Conservation (phyloP, 2,113 vertebrate species). For the Dromaius novaehollandiae region DNA sequence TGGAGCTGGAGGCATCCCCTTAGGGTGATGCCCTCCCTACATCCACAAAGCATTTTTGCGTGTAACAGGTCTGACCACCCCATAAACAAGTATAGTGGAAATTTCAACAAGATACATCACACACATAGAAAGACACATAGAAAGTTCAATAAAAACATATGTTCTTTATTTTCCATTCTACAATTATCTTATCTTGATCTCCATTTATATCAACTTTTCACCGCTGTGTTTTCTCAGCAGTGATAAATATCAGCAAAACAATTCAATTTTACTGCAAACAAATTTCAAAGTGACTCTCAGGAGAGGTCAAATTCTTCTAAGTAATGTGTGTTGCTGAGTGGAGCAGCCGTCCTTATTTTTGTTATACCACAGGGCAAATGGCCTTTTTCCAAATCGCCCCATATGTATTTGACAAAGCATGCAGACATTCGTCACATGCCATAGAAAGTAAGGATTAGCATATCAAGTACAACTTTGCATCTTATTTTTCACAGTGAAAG, state of each 20-base stretch:
- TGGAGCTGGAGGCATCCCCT: neutral
- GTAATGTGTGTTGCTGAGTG: neutral
- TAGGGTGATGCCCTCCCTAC: neutral
- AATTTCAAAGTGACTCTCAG: neutral
- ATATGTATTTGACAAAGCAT: neutral
- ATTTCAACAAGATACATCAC: neutral
- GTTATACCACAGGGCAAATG: neutral
- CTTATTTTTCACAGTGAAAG: neutral
- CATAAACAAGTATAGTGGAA: neutral
- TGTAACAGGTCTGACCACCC: fast-evolving
- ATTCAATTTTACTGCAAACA: neutral
- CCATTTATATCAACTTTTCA: neutral
- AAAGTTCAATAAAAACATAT: neutral
- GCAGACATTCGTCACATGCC: neutral
- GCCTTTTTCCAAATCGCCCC: neutral
- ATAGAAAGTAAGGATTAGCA: neutral
- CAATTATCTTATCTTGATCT: neutral
- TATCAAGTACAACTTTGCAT: neutral
- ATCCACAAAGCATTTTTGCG: neutral
- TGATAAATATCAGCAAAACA: neutral
- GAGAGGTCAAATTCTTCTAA: neutral
- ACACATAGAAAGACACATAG: neutral
- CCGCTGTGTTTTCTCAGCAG: neutral
- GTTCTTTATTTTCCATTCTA: neutral
- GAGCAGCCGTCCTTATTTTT: neutral